A percentile compares a stretch with the other conserved stretches of the same genome.
Evolutionary conservation across 2,888 invertebrate genomes (phyloP).

Genomic region (Malachius bipustulatus): DNA sequence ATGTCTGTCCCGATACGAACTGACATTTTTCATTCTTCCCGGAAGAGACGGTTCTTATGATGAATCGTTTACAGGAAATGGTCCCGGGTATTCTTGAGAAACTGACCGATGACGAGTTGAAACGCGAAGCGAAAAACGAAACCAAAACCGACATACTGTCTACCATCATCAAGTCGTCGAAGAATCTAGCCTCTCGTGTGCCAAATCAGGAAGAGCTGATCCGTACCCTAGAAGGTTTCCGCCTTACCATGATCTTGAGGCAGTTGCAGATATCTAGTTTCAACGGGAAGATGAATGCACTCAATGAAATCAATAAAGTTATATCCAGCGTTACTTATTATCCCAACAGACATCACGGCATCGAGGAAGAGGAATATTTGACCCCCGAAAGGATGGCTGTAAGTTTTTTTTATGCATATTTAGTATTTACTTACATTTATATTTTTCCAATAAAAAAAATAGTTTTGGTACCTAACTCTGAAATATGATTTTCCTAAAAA

Average conservation of each 20-base stretch:
- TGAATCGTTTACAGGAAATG: slow-evolving; percentile 55
- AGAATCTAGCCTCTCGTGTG: slow-evolving; percentile 76
- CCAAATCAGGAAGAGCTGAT: slow-evolving; percentile 73
- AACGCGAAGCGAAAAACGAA: slow-evolving; percentile 90
- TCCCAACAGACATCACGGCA: slow-evolving; percentile 59
- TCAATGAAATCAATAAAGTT: slow-evolving; percentile 97
- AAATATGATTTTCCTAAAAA: too few relatives aligned
- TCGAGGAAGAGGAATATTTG: slow-evolving; percentile 80
- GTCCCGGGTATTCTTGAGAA: slow-evolving; percentile 82
- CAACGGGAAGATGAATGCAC: slow-evolving; percentile 97
- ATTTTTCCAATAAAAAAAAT: background rate
- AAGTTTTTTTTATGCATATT: slow-evolving; percentile 40
- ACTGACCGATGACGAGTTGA: slow-evolving; percentile 89
- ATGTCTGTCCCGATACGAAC: too few relatives aligned
- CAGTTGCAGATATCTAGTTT: slow-evolving; percentile 93
- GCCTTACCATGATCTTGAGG: slow-evolving; percentile 85
- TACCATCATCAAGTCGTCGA: slow-evolving; percentile 84
- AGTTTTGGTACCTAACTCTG: background rate
- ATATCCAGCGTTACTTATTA: slow-evolving; percentile 84
- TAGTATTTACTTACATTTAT: slow-evolving; percentile 5
- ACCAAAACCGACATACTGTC: slow-evolving; percentile 94
- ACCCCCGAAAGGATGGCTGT: slow-evolving; percentile 92
- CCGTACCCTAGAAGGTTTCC: slow-evolving; percentile 77
- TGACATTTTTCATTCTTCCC: too few relatives aligned
- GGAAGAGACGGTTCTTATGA: too few relatives aligned